Evolutionary conservation across 2,113 vertebrate genomes (phyloP), one percentile per base, ranked within the genome.

Genomic region (Tursiops truncatus): DNA sequence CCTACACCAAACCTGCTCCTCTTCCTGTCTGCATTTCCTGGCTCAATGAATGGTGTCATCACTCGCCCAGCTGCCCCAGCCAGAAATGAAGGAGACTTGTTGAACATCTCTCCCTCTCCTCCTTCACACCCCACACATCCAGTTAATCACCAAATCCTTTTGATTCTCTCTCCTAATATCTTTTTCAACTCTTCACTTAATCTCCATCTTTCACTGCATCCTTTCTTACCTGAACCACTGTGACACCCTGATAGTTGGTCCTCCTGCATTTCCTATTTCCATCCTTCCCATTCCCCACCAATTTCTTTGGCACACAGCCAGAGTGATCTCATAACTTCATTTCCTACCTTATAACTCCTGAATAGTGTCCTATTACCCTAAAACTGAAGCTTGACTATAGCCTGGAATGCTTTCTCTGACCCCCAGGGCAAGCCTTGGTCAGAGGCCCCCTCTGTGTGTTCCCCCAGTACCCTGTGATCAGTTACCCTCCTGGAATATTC

Each of bases 301-400:
- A 50, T 95, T 91, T 71, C 23, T 96, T 92, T 74, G 70, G 38
- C 89, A 86, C 81, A 74, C 33, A 90, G 20, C 41, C 36, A 53
- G 41, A 71, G 20, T 79, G 47, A 84, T 70, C 6, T 93, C 60
- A 70, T 23, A 50, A 65, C 63, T 58, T 91, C 31, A 70, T 91
- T 88, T 87, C 25, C 63, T 38, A n/a, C 1, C 9, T 95, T 95
- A 47, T 62, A 91, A 80, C 12, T 20, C 36, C 50, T 17, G 1
- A 88, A 83, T 73, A 62, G 17, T 41, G 23, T 91, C 65, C 8
- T 79, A 74, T 65, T 33, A 20, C 23, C 63, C 28, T 63, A 74
- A 77, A 81, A 58, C 3, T 63, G 77, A 86, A 74, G 63, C 33
- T 15, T 6, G 38, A 58, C 63, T 44, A 87, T 47, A 47, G 70